A percentile compares a stretch with the other conserved stretches of the same genome.
These are phyloP conservation scores for Tillus elongatus DNA, from an alignment of 2,888 invertebrate genomes.

Conservation along the genomic window DNA sequence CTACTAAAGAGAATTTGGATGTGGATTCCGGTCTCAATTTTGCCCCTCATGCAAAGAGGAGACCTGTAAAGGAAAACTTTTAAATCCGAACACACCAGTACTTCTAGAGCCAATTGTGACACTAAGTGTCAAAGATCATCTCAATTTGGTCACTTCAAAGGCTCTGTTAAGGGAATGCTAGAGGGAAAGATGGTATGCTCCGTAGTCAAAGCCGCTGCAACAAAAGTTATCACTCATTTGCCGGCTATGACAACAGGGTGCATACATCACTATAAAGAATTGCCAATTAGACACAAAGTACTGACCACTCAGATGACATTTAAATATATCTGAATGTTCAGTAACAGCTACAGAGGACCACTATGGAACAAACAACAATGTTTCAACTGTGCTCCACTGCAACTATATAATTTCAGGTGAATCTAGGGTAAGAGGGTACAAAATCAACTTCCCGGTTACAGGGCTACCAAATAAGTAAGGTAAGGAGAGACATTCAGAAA, in stretches of 20 bases:
- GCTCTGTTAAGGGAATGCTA: slow-evolving; percentile 31
- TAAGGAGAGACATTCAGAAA: no score
- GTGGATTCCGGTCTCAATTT: slow-evolving; percentile 50
- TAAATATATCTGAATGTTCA: no score
- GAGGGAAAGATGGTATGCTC: slow-evolving; percentile 36
- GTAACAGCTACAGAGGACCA: no score
- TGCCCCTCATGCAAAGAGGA: slow-evolving; percentile 79
- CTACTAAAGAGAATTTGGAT: slow-evolving; percentile 29
- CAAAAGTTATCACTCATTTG: slow-evolving; percentile 38
- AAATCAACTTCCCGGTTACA: no score
- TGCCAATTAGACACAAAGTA: slow-evolving; percentile 40
- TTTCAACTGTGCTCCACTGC: no score
- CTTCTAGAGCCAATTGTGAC: slow-evolving; percentile 26
- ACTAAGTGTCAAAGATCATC: slow-evolving; percentile 22
- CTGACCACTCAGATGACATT: no score
- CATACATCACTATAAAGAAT: slow-evolving; percentile 41
- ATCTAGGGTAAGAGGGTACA: no score
- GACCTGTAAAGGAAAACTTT: slow-evolving; percentile 63
- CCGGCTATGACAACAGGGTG: slow-evolving; percentile 42
- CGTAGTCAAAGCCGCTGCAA: slow-evolving; percentile 44
- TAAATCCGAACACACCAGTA: slow-evolving; percentile 27
- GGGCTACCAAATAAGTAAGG: no score
- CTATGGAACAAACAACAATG: no score
- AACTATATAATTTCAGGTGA: no score
- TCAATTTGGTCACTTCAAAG: slow-evolving; percentile 25